Conservation (phyloP, 53 echinoderm and acorn worm species). For the Paelopatides confundens region DNA sequence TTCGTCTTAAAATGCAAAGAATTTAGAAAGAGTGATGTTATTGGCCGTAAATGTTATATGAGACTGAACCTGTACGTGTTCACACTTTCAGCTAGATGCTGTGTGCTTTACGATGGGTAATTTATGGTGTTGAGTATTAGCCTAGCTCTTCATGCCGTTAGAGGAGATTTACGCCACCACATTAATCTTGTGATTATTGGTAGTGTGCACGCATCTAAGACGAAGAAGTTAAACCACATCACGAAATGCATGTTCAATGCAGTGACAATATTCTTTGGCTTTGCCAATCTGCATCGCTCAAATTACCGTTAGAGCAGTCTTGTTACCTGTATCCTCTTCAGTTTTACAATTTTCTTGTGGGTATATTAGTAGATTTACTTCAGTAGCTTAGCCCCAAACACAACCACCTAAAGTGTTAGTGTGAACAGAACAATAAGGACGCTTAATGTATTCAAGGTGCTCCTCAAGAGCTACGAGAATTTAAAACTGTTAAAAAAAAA, state of each 20-base stretch:
- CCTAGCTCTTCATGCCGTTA: neutral
- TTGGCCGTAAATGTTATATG: neutral
- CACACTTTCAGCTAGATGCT: neutral
- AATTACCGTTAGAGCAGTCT: neutral
- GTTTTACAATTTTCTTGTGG: no score
- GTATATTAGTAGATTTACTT: neutral
- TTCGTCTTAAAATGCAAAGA: no score
- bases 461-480: constrained; percentile 2
- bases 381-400: neutral
- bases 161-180: neutral
- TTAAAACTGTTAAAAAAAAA: neutral
- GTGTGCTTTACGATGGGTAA: neutral
- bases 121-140: neutral
- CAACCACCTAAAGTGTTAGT: constrained; percentile 9
- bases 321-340: no score
- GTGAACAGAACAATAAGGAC: neutral
- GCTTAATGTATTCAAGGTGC: neutral
- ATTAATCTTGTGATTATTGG: neutral
- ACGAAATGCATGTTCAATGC: neutral
- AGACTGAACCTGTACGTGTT: no score
- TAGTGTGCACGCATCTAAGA: neutral
- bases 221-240: neutral
- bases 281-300: neutral
- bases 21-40: neutral
- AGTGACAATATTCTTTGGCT: neutral